Conservation (phyloP, 2,888 invertebrate genomes). For the Stictocephala bisonia region DNA sequence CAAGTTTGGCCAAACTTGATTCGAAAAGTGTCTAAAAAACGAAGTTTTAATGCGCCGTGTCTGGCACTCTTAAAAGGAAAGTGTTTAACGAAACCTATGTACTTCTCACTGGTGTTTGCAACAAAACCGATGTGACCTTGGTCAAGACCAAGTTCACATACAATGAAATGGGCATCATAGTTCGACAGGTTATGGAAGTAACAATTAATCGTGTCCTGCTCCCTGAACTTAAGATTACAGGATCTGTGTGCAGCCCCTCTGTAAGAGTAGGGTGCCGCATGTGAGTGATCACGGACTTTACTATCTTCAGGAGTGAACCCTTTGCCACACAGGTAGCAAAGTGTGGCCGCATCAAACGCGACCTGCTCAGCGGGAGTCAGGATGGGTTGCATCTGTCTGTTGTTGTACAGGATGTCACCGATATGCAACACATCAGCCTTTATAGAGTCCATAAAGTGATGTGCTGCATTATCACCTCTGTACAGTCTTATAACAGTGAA, state of each 20-base stretch:
- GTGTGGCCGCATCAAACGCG: neutral
- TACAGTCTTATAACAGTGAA: neutral
- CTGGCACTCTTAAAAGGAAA: too few relatives aligned
- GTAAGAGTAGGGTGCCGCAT: too few relatives aligned
- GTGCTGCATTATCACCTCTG: neutral
- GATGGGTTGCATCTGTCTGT: neutral
- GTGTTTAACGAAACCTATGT: too few relatives aligned
- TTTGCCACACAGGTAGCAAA: neutral
- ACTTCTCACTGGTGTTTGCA: slow-evolving; percentile 61
- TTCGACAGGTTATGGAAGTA: slow-evolving; percentile 55
- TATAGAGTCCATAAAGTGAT: neutral
- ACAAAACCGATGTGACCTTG: slow-evolving; percentile 56
- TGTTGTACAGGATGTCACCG: neutral
- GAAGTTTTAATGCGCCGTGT: too few relatives aligned
- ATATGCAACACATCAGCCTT: neutral
- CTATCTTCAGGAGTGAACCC: neutral
- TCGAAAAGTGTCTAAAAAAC: too few relatives aligned
- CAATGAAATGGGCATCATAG: slow-evolving; percentile 61
- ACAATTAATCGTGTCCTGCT: neutral
- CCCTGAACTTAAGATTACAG: neutral
- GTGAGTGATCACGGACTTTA: neutral
- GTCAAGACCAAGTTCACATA: slow-evolving; percentile 56
- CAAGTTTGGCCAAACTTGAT: neutral
- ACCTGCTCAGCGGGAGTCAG: neutral
- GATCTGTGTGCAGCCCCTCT: neutral